These are phyloP conservation scores for Malaclemys terrapin DNA, from an alignment of 2,113 vertebrate species.

Conservation along the genomic window DNA sequence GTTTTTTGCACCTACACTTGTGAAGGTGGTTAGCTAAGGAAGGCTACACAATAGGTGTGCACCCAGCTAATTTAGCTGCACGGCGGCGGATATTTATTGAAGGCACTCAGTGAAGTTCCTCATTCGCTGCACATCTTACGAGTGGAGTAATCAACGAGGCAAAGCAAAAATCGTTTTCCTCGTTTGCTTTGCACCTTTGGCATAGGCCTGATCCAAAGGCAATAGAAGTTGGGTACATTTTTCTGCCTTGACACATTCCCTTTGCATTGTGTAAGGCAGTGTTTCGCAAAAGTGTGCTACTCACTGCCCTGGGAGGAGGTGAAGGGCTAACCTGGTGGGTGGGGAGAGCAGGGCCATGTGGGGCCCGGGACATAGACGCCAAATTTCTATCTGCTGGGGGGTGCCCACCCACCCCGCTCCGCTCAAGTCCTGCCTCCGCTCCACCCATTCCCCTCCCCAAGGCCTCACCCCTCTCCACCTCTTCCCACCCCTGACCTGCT, in stretches of 20 bases:
- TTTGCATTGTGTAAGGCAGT: background rate
- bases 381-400: no score
- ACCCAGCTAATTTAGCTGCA: background rate
- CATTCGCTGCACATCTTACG: background rate
- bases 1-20: constrained; percentile 14
- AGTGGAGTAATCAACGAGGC: background rate
- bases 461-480: no score
- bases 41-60: rapidly evolving
- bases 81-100: background rate
- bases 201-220: background rate
- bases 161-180: background rate
- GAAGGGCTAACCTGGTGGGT: background rate
- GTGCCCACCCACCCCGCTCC: no score
- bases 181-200: background rate
- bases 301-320: background rate
- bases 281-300: background rate
- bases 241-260: background rate
- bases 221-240: background rate
- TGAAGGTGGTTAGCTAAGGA: constrained; percentile 27
- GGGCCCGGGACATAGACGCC: no score
- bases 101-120: background rate
- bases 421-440: no score
- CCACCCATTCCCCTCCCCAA: no score
- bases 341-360: no score
- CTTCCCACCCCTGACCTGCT: no score